phyloP scores from a whole-genome alignment of 2,113 vertebrate genomes.

The Rhinichthys klamathensis region DNA sequence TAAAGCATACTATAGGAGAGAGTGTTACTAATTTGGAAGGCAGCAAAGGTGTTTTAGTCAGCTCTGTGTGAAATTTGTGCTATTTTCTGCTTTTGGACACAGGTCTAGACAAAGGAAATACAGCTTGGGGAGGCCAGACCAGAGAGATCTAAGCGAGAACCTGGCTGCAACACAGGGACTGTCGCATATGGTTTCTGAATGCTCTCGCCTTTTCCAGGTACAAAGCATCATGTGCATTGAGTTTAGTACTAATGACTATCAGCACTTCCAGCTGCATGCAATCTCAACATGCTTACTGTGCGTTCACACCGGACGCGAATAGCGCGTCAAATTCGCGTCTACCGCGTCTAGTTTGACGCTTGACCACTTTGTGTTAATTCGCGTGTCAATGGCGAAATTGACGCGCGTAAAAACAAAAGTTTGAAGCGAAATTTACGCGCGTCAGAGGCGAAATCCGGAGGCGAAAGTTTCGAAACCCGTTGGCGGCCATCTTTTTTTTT shows the following conservation, averaged over 20 bases:
- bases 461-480: too few relatives aligned
- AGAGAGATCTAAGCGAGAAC: slow-evolving; percentile 86
- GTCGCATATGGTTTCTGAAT: slow-evolving; percentile 84
- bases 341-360: too few relatives aligned
- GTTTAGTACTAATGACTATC: not conserved
- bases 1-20: not conserved
- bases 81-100: slow-evolving; percentile 27
- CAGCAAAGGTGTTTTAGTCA: not conserved
- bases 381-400: too few relatives aligned
- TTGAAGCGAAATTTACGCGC: too few relatives aligned
- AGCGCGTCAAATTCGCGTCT: too few relatives aligned
- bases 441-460: too few relatives aligned
- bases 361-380: too few relatives aligned
- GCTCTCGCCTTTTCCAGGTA: slow-evolving; percentile 84
- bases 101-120: slow-evolving; percentile 83
- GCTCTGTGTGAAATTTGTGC: not conserved
- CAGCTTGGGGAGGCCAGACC: slow-evolving; percentile 84
- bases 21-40: slow-evolving; percentile 21
- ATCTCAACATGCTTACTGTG: not conserved
- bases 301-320: too few relatives aligned
- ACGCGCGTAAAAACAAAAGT: too few relatives aligned
- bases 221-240: not conserved
- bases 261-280: not conserved
- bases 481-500: too few relatives aligned
- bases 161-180: slow-evolving; percentile 86